Base-by-base conservation (phyloP, 2,888 invertebrate species). In the Phyllotreta striolata region DNA sequence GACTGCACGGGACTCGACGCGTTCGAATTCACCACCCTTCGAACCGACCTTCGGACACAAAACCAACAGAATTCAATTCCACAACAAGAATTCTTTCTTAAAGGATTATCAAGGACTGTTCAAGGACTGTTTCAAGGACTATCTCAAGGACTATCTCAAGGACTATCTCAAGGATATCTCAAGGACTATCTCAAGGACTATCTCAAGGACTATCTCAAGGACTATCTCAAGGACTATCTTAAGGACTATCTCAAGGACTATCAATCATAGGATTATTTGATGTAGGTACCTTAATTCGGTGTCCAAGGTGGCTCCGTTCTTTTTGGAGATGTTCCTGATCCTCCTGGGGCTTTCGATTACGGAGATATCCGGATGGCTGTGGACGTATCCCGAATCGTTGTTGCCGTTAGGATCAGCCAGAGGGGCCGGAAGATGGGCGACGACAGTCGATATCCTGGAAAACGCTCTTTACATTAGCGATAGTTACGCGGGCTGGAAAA, bases 381-480 rank as follows among this genome's bases (percentile, higher is more conserved):
- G 77, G 63, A 89, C 91, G 81, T 93, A 93, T 64, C 92, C 92
- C 62, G 91, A 91, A 82, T 92, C 92, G 81, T 92, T 91, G 85
- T 92, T 92, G 71, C 92, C 92, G 79, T 92, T 92, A 41, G 91
- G 88, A 77, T 91, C 91, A 52, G 86, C 85, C 49, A 87, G 77
- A 12, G 61, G 86, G 84, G 69, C 86, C 85, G 47, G 80, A 78
- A 87, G 83, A 74, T 84, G 85, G 61, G 85, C 86, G 75, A 86
- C 85, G 75, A 86, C 85, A 72, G 85, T 86, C 73, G 77, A 80
- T 79, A 82, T 81, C 73, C 81, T 82, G 77, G 13, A 73, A 72
- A 35, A 4, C 24, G 24, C 24, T 1, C 24, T 24, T 24, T 24
- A 51, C 63, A 61, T 34, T 24, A 46, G 24, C 9, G 6, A 46